A percentile compares a stretch with the other conserved stretches of the same genome.
Conservation (phyloP, 2,888 invertebrate species). For the Phrixothrix hirtus region DNA sequence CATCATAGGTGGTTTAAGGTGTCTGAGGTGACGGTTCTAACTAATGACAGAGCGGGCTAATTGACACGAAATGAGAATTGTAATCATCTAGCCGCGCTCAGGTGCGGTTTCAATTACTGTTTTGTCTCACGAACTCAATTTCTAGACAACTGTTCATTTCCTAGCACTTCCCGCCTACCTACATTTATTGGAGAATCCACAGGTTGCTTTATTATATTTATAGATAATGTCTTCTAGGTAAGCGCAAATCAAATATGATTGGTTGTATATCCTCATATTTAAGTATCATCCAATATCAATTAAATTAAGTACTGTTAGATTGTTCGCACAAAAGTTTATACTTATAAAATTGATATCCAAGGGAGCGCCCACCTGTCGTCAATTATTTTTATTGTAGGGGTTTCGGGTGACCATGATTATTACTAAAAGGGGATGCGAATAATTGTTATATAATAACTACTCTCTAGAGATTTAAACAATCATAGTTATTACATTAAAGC, state of each 20-base stretch:
- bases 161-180: constrained; percentile 35
- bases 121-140: constrained; percentile 54
- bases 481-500: constrained; percentile 48
- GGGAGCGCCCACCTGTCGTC: constrained; percentile 29
- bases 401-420: constrained; percentile 26
- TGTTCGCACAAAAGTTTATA: too few species aligned
- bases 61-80: constrained; percentile 55
- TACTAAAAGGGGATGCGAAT: constrained; percentile 34
- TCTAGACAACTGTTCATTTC: constrained; percentile 51
- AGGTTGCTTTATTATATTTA: constrained; percentile 24
- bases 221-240: too few species aligned
- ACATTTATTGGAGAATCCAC: constrained; percentile 25
- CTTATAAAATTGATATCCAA: too few species aligned
- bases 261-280: too few species aligned
- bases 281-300: too few species aligned
- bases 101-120: constrained; percentile 53
- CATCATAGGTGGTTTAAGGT: constrained; percentile 32
- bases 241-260: too few species aligned
- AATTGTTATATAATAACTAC: constrained; percentile 51
- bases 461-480: constrained; percentile 48
- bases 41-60: constrained; percentile 56
- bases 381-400: constrained; percentile 30
- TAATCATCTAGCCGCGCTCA: constrained; percentile 53
- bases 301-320: too few species aligned
- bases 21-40: constrained; percentile 46